Percentiles rank a stretch among this genome's conserved stretches.
Conservation (phyloP, 2,888 invertebrate species). For the Psococerastis gibbosa region DNA sequence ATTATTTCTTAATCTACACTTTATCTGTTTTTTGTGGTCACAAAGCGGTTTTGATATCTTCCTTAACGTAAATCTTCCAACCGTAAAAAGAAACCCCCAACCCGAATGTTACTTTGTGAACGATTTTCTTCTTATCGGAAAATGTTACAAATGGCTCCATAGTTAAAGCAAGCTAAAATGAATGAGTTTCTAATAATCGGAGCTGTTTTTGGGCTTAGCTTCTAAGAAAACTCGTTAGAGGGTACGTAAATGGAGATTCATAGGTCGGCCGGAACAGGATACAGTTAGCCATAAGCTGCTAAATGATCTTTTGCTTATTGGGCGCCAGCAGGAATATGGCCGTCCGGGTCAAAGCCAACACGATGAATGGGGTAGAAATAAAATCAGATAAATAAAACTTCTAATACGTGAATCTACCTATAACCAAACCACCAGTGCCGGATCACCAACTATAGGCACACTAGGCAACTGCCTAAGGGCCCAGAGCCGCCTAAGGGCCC, state of each 20-base stretch:
- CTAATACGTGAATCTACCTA: too few relatives aligned
- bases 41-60: slow-evolving; percentile 9
- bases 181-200: background rate
- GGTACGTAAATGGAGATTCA: slow-evolving; percentile 8
- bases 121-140: background rate
- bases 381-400: too few relatives aligned
- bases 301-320: too few relatives aligned
- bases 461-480: too few relatives aligned
- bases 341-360: too few relatives aligned
- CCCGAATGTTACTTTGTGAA: background rate
- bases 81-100: background rate
- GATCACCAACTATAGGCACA: too few relatives aligned
- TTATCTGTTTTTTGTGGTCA: slow-evolving; percentile 10
- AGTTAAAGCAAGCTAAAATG: too few relatives aligned
- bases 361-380: too few relatives aligned
- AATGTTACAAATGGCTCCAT: too few relatives aligned
- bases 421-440: too few relatives aligned
- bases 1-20: slow-evolving; percentile 11
- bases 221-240: background rate
- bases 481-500: too few relatives aligned
- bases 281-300: slow-evolving; percentile 10
- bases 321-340: too few relatives aligned
- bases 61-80: background rate
- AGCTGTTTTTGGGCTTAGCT: background rate
- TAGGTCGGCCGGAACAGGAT: slow-evolving; percentile 6